Conservation (phyloP, 2,888 invertebrate genomes). For the Sylvicola fuscatus region DNA sequence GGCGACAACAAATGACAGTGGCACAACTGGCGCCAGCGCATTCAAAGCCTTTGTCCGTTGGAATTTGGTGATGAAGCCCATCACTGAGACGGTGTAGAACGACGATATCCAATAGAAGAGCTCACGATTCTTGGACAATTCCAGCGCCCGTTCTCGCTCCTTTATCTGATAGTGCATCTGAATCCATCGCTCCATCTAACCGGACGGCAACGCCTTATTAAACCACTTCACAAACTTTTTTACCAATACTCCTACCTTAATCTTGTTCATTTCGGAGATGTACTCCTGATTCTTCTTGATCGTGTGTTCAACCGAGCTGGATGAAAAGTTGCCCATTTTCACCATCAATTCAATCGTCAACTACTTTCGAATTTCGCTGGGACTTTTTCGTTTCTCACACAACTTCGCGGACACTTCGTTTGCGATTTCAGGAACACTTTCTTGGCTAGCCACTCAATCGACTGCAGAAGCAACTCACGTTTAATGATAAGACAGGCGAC, state of each 20-base stretch:
- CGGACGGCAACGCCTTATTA: background rate
- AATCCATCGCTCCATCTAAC: constrained; percentile 55
- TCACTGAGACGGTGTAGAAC: constrained; percentile 38
- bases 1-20: constrained; percentile 45
- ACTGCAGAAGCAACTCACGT: too few species aligned
- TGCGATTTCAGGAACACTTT: too few species aligned
- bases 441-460: too few species aligned
- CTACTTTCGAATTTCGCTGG: too few species aligned
- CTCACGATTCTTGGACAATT: constrained; percentile 49
- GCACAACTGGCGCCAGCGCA: constrained; percentile 43
- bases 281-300: constrained; percentile 10
- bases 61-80: constrained; percentile 31
- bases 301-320: constrained; percentile 6
- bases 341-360: too few species aligned
- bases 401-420: too few species aligned
- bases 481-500: too few species aligned
- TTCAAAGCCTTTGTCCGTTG: constrained; percentile 36
- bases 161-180: constrained; percentile 63
- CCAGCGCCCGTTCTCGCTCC: constrained; percentile 48
- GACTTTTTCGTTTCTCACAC: too few species aligned
- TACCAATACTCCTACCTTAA: too few species aligned
- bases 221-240: constrained; percentile 12
- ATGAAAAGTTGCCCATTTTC: constrained; percentile 8
- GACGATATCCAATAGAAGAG: constrained; percentile 48
- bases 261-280: constrained; percentile 32